Evolutionary conservation across 92 coral and sea anemone species (phyloP).

Genomic region (Porites lobata): DNA sequence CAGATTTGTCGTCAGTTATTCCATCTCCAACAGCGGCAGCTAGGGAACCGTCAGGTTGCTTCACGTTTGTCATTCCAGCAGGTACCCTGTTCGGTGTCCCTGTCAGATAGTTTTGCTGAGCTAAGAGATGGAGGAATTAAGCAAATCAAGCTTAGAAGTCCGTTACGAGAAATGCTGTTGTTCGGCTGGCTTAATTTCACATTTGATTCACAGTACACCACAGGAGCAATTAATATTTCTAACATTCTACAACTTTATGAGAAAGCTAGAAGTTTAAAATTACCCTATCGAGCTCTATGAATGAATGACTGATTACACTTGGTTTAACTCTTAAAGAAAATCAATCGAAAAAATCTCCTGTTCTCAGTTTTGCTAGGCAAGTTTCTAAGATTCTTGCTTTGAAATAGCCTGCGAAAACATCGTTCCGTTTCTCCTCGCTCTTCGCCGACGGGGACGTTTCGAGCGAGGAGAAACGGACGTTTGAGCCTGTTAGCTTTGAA

Average conservation of each 20-base stretch:
- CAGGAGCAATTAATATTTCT: background rate
- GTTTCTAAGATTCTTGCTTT: too few species aligned
- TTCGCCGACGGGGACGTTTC: too few species aligned
- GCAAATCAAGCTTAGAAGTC: slow-evolving; percentile 6
- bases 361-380: too few species aligned
- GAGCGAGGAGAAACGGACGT: too few species aligned
- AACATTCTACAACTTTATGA: background rate
- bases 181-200: background rate
- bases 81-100: slow-evolving; percentile 8
- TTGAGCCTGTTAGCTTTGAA: too few species aligned
- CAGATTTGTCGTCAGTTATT: slow-evolving; percentile 48
- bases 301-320: background rate
- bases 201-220: background rate
- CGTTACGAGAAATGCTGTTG: background rate
- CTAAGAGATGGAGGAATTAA: slow-evolving; percentile 2
- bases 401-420: too few species aligned
- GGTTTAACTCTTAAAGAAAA: background rate
- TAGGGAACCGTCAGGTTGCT: slow-evolving; percentile 24
- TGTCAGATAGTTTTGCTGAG: slow-evolving; percentile 20
- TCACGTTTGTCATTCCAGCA: slow-evolving; percentile 46
- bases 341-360: background rate
- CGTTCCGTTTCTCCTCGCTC: too few species aligned
- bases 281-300: background rate
- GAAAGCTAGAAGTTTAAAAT: slow-evolving; percentile 14
- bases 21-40: slow-evolving; percentile 67